Evolutionary conservation across 2,888 invertebrate species (phyloP).

Genomic region (Sympetrum striolatum): DNA sequence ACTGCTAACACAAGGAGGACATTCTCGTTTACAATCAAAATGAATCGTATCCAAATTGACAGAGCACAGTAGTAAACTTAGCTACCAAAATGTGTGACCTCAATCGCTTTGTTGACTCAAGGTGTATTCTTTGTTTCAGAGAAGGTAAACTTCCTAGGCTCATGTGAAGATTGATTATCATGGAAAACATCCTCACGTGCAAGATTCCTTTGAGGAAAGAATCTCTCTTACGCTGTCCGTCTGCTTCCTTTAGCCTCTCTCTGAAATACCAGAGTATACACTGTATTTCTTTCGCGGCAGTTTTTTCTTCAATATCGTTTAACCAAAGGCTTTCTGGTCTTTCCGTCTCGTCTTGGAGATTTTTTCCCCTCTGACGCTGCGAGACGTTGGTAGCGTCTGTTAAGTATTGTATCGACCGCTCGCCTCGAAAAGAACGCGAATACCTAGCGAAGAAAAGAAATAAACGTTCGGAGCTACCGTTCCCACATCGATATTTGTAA

Average conservation of each 20-base stretch:
- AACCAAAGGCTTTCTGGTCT: neutral
- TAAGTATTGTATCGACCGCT: neutral
- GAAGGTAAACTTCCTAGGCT: no score
- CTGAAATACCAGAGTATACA: neutral
- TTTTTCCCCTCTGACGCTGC: neutral
- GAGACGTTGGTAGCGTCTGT: neutral
- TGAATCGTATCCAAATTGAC: no score
- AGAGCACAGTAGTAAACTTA: no score
- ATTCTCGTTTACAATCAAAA: no score
- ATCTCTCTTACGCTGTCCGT: neutral
- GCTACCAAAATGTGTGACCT: no score
- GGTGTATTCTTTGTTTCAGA: no score
- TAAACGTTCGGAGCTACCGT: neutral
- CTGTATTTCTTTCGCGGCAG: neutral
- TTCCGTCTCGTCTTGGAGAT: neutral
- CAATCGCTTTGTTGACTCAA: no score
- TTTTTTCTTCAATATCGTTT: neutral
- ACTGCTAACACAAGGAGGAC: no score
- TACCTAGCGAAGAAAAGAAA: neutral
- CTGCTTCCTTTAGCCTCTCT: neutral
- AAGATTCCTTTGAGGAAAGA: no score
- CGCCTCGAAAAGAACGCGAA: neutral
- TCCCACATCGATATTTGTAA: neutral
- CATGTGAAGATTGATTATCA: no score
- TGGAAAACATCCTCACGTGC: no score